phyloP scores from a whole-genome alignment of 2,888 invertebrate genomes.

The Tetranychus piercei region DNA sequence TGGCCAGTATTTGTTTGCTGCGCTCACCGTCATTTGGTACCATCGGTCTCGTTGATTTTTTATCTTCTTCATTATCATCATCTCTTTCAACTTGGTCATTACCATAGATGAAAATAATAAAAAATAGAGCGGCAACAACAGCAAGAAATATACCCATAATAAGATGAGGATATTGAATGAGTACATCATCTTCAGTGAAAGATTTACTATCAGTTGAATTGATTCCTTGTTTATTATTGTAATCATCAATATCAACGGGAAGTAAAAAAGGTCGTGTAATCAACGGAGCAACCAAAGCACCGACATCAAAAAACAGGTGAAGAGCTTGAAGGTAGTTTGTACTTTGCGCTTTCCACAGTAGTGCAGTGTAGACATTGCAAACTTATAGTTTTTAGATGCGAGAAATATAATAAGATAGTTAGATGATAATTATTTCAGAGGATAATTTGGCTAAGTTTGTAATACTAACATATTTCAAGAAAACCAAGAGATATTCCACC shows the following conservation, averaged over 20 bases:
- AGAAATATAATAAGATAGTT: not conserved
- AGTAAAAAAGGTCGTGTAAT: not conserved
- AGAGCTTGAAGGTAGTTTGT: not conserved
- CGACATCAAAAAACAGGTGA: not conserved
- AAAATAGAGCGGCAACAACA: not conserved
- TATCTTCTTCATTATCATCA: not conserved
- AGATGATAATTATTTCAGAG: too few species aligned
- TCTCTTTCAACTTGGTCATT: not conserved
- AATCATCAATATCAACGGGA: not conserved
- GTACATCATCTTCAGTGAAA: not conserved
- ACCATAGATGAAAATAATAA: not conserved
- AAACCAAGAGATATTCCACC: not conserved
- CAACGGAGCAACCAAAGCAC: not conserved
- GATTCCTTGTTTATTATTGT: not conserved
- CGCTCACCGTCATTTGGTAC: not conserved
- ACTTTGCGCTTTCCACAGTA: not conserved
- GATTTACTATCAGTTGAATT: not conserved
- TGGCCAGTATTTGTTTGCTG: not conserved
- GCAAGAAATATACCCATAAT: not conserved
- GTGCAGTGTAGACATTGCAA: not conserved
- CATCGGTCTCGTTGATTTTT: not conserved
- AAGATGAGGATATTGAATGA: not conserved
- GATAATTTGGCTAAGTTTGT: not conserved
- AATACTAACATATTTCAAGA: not conserved
- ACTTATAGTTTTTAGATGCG: not conserved